Conservation (phyloP, 2,888 invertebrate genomes). For the Anorthoa munda region DNA sequence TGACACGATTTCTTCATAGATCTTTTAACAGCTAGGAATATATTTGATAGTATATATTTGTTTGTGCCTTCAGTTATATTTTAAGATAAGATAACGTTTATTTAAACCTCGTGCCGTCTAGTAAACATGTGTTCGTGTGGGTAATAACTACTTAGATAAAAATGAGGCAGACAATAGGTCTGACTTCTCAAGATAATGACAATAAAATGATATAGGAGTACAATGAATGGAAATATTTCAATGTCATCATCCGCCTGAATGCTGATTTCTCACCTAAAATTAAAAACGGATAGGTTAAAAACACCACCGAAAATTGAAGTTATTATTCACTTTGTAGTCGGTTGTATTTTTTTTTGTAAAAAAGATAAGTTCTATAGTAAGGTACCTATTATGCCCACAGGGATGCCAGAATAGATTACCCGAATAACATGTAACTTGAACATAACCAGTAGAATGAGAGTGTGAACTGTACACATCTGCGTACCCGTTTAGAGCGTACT, state of each 20-base stretch:
- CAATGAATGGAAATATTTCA: constrained; percentile 35
- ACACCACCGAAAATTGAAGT: too few species aligned
- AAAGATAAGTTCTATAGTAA: too few species aligned
- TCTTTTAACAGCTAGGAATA: neutral
- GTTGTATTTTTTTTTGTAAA: too few species aligned
- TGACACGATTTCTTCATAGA: constrained; percentile 12
- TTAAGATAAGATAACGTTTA: constrained; percentile 53
- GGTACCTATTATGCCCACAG: too few species aligned
- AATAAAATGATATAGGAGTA: constrained; percentile 6
- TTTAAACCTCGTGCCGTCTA: constrained; percentile 26
- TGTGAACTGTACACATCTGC: too few species aligned
- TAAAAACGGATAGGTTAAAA: neutral
- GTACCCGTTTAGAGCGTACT: too few species aligned
- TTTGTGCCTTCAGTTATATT: constrained; percentile 25
- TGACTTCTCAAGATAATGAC: constrained; percentile 35
- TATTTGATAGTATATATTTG: neutral
- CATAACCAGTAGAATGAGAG: too few species aligned
- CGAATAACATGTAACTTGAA: too few species aligned
- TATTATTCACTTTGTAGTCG: too few species aligned
- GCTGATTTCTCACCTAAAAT: neutral
- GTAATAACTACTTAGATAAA: constrained; percentile 41
- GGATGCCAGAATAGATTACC: too few species aligned
- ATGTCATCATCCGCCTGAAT: constrained; percentile 10
- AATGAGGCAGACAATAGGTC: constrained; percentile 39
- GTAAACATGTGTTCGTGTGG: constrained; percentile 27